Evolutionary conservation across 2,797 vertebrate genomes (phyloP).

Genomic region (Rhinella marina): DNA sequence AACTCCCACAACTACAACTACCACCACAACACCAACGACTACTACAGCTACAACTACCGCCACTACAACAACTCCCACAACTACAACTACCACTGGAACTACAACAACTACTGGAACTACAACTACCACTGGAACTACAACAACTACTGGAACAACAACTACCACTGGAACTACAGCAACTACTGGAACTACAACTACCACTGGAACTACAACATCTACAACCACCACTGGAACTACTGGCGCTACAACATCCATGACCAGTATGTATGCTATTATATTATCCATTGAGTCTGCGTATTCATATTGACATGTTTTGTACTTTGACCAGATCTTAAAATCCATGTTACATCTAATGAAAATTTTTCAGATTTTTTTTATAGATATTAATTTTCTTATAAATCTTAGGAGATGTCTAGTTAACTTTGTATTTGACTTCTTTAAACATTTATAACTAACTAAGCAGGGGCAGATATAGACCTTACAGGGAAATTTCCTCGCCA

Average conservation of each 20-base stretch:
- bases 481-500: too few species aligned
- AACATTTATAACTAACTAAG: too few species aligned
- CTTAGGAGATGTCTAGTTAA: too few species aligned
- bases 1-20: not conserved
- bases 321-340: too few species aligned
- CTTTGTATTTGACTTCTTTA: too few species aligned
- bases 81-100: not conserved
- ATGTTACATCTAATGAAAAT: too few species aligned
- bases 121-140: not conserved
- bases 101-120: not conserved
- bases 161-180: not conserved
- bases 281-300: too few species aligned
- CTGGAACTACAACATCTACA: not conserved
- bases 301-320: too few species aligned
- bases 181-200: not conserved
- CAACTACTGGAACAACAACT: not conserved
- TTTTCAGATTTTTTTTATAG: too few species aligned
- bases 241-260: not conserved
- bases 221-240: not conserved
- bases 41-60: not conserved
- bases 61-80: not conserved
- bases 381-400: too few species aligned
- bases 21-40: not conserved
- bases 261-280: too few species aligned
- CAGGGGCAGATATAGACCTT: too few species aligned